Evolutionary conservation across 2,113 vertebrate species (phyloP).

Genomic region (Condylura cristata): DNA sequence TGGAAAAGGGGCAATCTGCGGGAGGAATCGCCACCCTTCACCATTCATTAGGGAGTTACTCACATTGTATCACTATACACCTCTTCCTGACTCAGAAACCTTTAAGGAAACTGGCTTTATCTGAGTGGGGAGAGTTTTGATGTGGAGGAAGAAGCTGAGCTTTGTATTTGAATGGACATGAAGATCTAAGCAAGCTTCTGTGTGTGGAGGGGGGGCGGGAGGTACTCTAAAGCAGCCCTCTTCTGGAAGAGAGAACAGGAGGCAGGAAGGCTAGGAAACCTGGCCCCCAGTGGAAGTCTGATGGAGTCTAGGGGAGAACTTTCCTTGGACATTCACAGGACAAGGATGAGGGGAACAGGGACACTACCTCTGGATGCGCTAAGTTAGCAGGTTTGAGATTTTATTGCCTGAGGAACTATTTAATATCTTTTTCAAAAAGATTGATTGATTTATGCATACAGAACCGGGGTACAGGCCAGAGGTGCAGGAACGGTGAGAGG

Average conservation of each 20-base stretch:
- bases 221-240: too few relatives aligned
- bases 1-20: not conserved
- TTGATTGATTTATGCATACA: too few relatives aligned
- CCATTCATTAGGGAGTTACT: not conserved
- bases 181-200: not conserved
- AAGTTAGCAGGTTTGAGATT: not conserved
- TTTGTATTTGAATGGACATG: not conserved
- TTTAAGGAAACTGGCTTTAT: not conserved
- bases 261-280: not conserved
- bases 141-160: not conserved
- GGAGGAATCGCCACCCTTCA: not conserved
- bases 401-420: not conserved
- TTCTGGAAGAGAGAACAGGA: not conserved
- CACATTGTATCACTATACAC: fast-evolving
- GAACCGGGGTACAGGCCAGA: too few relatives aligned
- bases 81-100: not conserved
- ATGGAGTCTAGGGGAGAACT: not conserved
- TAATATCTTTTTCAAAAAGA: too few relatives aligned
- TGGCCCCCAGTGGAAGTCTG: too few relatives aligned
- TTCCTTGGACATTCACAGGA: not conserved
- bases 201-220: too few relatives aligned
- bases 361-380: not conserved
- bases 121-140: not conserved
- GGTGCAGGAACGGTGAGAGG: too few relatives aligned
- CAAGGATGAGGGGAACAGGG: not conserved